Conservation (phyloP, 2,888 invertebrate species). For the Platynereis dumerilii region DNA sequence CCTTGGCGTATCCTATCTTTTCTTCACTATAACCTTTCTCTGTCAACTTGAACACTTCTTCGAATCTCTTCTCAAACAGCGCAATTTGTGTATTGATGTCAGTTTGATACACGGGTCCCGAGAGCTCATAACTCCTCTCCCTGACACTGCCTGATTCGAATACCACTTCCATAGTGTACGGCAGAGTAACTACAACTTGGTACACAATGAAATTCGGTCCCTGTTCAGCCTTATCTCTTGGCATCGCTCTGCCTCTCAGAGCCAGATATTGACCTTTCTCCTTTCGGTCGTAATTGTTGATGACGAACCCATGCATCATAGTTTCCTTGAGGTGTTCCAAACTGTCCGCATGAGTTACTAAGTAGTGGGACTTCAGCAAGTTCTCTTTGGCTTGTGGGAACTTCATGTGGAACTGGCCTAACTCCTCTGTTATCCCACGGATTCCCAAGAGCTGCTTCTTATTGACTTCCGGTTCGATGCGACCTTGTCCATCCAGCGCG, state of each 20-base stretch:
- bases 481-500: constrained; percentile 68
- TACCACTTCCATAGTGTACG: constrained; percentile 82
- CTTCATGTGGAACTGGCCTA: constrained; percentile 78
- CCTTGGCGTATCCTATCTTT: constrained; percentile 77
- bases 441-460: constrained; percentile 2
- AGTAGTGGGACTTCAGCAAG: constrained; percentile 43
- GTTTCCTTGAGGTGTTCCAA: constrained; percentile 55
- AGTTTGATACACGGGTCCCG: constrained; percentile 46
- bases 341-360: constrained; percentile 47
- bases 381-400: constrained; percentile 55
- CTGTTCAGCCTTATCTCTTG: constrained; percentile 48
- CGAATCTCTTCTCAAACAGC: constrained; percentile 80
- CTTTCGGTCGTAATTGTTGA: constrained; percentile 51
- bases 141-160: constrained; percentile 72
- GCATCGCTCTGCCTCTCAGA: constrained; percentile 51
- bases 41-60: constrained; percentile 77
- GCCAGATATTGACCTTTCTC: constrained; percentile 37
- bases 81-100: constrained; percentile 38
- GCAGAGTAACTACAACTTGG: constrained; percentile 66
- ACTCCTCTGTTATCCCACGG: constrained; percentile 76
- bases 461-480: constrained; percentile 6
- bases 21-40: constrained; percentile 70
- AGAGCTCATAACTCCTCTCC: constrained; percentile 65
- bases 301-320: constrained; percentile 45
- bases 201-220: constrained; percentile 63